Evolutionary conservation across 2,888 invertebrate genomes (phyloP), one percentile per base, ranked within the genome.

Genomic region (Leptarthrus brevirostris): DNA sequence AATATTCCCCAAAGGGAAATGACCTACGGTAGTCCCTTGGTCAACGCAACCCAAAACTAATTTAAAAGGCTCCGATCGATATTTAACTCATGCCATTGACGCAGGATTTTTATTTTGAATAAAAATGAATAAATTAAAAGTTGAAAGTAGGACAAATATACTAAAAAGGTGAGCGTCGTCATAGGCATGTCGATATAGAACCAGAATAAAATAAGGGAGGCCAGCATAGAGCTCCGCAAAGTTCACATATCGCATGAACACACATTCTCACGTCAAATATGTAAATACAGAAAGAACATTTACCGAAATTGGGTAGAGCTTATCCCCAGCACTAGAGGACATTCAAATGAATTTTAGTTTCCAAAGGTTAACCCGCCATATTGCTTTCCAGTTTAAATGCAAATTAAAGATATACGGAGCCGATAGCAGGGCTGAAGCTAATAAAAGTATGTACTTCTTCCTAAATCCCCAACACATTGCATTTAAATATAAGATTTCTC

Each of bases 271-370:
- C 49, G 12, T 18, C 6, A 20, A 49, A 47, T 64, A 64, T 64
- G 64, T 26, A 64, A 47, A 64, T 64, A 64, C 14, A 14, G 14
- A 44, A 64, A 14, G 26, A 64, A 40, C 1, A 14, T 24, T 22
- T 10, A 3, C 20, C 40, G 20, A 40, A 40, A 40, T 20, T 40
- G 36, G 40, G 24, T 16, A 22, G 10, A 22, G 49, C 22, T 49
- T 49, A 49, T 49, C 61, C 40, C 12, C 16, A 61, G 61, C n/a
- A 40, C 14, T 64, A 47, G 44, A 64, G 64, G 64, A 64, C 64
- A 64, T 64, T 64, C 64, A 64, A 64, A 64, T 69, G 69, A 52
- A 52, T 69, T 69, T 69, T 69, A 69, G 69, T 69, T 69, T 69
- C 34, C n/a, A 69, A 69, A 69, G 52, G 69, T 69, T 69, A 52